Conservation (phyloP, 1,140 invertebrate species). For the Zaprionus tsacasi region DNA sequence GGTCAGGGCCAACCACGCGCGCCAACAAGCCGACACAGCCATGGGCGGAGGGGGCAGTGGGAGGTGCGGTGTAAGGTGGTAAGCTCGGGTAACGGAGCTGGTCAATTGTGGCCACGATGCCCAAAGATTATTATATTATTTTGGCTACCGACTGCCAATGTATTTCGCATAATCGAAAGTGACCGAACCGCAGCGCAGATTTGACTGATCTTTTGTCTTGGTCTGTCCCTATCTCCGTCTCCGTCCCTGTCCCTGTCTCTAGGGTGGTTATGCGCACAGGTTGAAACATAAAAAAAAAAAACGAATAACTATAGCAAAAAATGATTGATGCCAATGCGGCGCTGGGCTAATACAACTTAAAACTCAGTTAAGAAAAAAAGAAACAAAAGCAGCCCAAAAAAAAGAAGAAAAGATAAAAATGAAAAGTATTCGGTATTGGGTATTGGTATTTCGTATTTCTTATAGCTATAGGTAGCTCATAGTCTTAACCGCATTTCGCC, state of each 20-base stretch:
- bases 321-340: conserved; percentile 77
- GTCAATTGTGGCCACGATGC: conserved; percentile 62
- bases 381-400: conserved; percentile 57
- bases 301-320: conserved; percentile 50
- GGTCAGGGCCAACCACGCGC: conserved; percentile 76
- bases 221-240: conserved; percentile 20
- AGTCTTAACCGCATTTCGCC: conserved; percentile 82
- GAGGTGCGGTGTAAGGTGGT: background rate
- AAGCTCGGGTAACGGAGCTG: conserved; percentile 3
- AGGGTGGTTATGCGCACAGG: conserved; percentile 61
- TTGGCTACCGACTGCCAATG: conserved; percentile 72
- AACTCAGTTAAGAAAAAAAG: conserved; percentile 64
- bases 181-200: conserved; percentile 75
- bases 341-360: conserved; percentile 77
- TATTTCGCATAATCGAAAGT: conserved; percentile 83
- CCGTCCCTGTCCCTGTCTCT: background rate
- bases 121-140: conserved; percentile 79
- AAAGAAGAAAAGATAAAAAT: conserved; percentile 41
- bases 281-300: conserved; percentile 47
- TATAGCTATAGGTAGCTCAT: conserved; percentile 56
- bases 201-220: conserved; percentile 67
- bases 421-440: conserved; percentile 53
- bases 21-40: conserved; percentile 6
- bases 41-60: background rate
- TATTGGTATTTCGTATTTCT: conserved; percentile 23